Evolutionary conservation across 2,888 invertebrate species (phyloP).

Genomic region (Nemoura dubitans): DNA sequence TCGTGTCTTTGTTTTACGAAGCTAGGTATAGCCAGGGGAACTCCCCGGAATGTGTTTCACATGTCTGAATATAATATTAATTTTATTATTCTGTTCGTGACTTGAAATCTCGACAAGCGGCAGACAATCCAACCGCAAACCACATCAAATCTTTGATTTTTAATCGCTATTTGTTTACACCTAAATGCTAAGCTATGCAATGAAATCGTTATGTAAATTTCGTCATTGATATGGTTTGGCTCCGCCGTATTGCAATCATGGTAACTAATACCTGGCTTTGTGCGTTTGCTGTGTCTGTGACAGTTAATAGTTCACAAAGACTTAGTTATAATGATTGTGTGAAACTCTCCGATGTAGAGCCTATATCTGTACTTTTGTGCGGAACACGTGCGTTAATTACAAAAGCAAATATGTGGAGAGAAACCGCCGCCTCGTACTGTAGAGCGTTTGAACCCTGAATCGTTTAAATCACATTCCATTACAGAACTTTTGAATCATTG

Average conservation of each 20-base stretch:
- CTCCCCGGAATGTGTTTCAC: not conserved
- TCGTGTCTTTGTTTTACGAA: not conserved
- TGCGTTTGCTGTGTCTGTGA: not conserved
- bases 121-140: not conserved
- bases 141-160: not conserved
- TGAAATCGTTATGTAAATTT: not conserved
- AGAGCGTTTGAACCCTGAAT: not conserved
- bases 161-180: not conserved
- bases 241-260: not conserved
- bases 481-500: too few relatives aligned
- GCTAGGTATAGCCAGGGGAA: not conserved
- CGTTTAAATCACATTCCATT: not conserved
- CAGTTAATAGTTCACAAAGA: not conserved
- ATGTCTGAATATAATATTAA: not conserved
- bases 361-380: not conserved
- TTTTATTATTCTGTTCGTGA: not conserved
- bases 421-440: not conserved
- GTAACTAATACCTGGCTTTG: too few relatives aligned
- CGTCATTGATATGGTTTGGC: not conserved
- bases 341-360: not conserved
- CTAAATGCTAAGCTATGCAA: not conserved
- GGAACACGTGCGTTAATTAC: not conserved
- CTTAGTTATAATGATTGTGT: not conserved
- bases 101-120: not conserved
- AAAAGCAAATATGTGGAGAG: not conserved